A percentile compares a stretch with the other conserved stretches of the same genome.
Conservation (phyloP, 2,113 vertebrate species). For the Piaya cayana region DNA sequence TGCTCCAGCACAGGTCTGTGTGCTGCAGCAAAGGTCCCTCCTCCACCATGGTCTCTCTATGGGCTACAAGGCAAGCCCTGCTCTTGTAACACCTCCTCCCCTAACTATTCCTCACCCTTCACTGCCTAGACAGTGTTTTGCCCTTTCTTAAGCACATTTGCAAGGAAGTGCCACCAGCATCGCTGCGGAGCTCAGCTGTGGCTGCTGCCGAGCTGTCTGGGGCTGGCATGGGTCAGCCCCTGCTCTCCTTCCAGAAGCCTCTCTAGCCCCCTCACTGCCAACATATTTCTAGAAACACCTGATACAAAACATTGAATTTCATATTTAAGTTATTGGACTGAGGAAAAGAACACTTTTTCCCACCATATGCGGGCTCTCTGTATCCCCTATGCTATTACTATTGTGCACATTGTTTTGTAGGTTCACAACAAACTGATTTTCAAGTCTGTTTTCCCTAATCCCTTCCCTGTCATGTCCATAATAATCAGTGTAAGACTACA, state of each 20-base stretch:
- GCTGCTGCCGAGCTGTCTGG: not conserved
- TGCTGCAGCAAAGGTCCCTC: not conserved
- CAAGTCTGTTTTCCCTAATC: not conserved
- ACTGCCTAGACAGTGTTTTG: accelerated
- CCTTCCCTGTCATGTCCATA: not conserved
- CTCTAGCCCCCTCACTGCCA: not conserved
- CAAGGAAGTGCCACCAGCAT: not conserved
- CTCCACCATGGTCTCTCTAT: not conserved
- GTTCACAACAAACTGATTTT: not conserved
- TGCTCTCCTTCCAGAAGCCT: not conserved
- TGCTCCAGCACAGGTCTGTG: not conserved
- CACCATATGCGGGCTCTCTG: not conserved
- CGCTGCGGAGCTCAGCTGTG: not conserved
- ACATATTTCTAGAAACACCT: not conserved
- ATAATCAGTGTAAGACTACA: not conserved
- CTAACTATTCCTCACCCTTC: not conserved
- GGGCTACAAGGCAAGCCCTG: not conserved
- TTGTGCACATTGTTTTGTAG: not conserved
- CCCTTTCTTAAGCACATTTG: not conserved
- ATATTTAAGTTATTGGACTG: not conserved
- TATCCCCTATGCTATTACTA: not conserved
- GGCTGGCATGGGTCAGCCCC: not conserved
- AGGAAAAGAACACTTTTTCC: not conserved
- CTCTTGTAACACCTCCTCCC: not conserved
- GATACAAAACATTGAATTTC: not conserved